phyloP scores from a whole-genome alignment of 2,113 vertebrate species.

The Pituophis catenifer region DNA sequence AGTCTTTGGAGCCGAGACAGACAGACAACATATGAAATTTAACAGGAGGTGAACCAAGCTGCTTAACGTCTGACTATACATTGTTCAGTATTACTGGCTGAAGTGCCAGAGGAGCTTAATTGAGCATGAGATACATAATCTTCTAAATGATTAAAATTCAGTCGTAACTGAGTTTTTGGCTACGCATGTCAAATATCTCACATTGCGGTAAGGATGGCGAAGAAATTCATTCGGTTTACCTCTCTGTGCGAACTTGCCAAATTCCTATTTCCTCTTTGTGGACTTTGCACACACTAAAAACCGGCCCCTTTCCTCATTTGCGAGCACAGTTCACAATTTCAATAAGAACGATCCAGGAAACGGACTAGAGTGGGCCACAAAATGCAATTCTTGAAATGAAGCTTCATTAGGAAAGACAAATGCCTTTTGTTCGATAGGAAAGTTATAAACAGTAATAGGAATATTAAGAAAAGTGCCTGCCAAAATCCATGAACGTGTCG shows the following conservation, averaged over 20 bases:
- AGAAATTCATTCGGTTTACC: background rate
- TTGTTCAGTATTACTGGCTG: background rate
- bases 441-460: background rate
- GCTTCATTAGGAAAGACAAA: background rate
- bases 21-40: background rate
- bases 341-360: background rate
- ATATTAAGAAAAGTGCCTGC: background rate
- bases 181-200: background rate
- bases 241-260: background rate
- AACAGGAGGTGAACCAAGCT: background rate
- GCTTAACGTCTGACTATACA: background rate
- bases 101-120: background rate
- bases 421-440: background rate
- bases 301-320: background rate
- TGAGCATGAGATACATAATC: background rate
- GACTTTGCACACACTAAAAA: background rate
- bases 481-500: background rate
- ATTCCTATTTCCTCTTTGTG: background rate
- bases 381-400: background rate
- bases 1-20: background rate
- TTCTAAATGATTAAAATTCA: constrained; percentile 1
- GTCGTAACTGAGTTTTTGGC: background rate
- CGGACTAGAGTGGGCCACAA: background rate
- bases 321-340: background rate
- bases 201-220: background rate